Percentiles rank a stretch among this genome's conserved stretches.
Evolutionary conservation across 2,888 invertebrate genomes (phyloP).

Genomic region (Zootermopsis nevadensis): DNA sequence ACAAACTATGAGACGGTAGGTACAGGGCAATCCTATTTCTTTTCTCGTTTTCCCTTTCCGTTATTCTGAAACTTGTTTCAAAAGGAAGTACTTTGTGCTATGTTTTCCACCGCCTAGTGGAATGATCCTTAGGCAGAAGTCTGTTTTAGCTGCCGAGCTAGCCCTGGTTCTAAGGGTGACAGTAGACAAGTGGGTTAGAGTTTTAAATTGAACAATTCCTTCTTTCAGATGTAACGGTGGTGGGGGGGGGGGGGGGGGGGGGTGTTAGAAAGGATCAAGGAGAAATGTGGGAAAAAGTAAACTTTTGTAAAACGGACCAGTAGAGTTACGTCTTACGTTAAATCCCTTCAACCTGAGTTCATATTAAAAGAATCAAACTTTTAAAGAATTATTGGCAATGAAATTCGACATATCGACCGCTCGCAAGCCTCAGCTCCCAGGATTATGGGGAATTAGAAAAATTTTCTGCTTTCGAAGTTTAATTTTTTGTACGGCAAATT

Average conservation of each 20-base stretch:
- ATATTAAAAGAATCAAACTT: background rate
- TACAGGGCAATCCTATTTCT: background rate
- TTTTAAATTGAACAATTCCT: conserved; percentile 19
- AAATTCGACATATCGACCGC: background rate
- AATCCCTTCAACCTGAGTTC: background rate
- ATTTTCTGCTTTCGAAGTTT: too few relatives aligned
- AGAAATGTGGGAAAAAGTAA: background rate
- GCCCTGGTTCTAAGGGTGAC: background rate
- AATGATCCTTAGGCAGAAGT: conserved; percentile 12
- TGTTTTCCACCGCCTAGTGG: background rate
- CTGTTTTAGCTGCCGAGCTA: background rate
- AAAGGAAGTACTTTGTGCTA: background rate
- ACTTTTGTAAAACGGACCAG: background rate
- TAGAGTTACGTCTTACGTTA: background rate
- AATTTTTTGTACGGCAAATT: too few relatives aligned
- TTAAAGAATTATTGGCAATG: background rate
- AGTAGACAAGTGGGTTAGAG: conserved; percentile 10
- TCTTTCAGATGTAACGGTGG: background rate
- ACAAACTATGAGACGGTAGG: background rate
- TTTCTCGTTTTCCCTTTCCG: background rate
- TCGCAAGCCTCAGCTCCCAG: too few relatives aligned
- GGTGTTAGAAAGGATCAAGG: background rate
- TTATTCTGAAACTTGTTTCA: conserved; percentile 8
- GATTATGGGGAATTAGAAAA: too few relatives aligned
- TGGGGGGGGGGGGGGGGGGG: too few relatives aligned